Percentiles rank a stretch among this genome's conserved stretches.
Evolutionary conservation across 2,888 invertebrate genomes (phyloP).

Genomic region (Yponomeuta sedellus): DNA sequence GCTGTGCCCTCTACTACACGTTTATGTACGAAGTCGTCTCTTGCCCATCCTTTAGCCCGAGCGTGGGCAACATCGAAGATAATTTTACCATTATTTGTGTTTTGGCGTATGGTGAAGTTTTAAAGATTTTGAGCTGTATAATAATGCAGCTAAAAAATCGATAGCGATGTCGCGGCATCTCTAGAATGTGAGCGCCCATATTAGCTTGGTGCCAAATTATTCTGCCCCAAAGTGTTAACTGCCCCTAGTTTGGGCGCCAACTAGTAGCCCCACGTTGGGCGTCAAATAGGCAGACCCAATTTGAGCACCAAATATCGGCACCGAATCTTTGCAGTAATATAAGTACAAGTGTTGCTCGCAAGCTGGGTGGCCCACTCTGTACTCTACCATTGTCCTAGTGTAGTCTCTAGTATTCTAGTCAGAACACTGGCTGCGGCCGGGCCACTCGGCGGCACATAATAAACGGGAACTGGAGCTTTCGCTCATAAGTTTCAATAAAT

Average conservation of each 20-base stretch:
- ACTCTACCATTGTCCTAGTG: conserved; percentile 13
- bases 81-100: neutral
- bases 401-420: conserved; percentile 18
- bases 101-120: neutral
- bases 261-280: conserved; percentile 3
- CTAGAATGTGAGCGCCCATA: no score
- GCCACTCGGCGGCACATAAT: conserved; percentile 12
- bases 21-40: neutral
- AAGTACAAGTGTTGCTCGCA: conserved; percentile 13
- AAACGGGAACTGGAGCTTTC: neutral
- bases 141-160: neutral
- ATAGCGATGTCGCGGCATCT: neutral
- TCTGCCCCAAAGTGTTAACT: neutral
- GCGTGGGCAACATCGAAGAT: neutral
- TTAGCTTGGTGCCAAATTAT: no score
- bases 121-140: neutral
- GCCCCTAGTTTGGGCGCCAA: neutral
- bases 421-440: conserved; percentile 22
- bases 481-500: conserved; percentile 8
- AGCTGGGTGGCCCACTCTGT: conserved; percentile 7
- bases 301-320: conserved; percentile 1
- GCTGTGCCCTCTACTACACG: neutral
- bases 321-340: conserved; percentile 5
- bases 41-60: neutral
- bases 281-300: neutral